These are phyloP conservation scores for Callimorpha dominula DNA, from an alignment of 2,888 invertebrate species.

Conservation along the genomic window DNA sequence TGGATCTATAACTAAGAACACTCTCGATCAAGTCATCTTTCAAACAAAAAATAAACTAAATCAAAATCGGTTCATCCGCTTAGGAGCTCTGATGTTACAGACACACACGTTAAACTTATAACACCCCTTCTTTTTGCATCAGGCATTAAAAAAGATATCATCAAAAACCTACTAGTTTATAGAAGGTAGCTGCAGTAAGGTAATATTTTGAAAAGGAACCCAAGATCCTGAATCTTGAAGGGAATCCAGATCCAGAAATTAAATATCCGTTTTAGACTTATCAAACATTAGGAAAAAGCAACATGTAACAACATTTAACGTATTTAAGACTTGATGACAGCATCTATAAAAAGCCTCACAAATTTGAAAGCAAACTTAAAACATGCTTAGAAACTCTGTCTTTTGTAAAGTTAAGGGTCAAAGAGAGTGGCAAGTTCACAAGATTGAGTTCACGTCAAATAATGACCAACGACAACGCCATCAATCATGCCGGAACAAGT, in stretches of 20 bases:
- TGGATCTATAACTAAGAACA: too few species aligned
- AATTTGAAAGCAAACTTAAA: background rate
- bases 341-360: background rate
- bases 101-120: background rate
- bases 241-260: background rate
- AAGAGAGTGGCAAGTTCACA: slow-evolving; percentile 13
- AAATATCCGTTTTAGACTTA: background rate
- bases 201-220: background rate
- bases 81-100: background rate
- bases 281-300: background rate
- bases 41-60: background rate
- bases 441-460: slow-evolving; percentile 24
- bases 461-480: slow-evolving; percentile 21
- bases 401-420: slow-evolving; percentile 6
- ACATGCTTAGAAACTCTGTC: slow-evolving; percentile 1
- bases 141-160: too few species aligned
- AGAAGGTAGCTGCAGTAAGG: background rate
- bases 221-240: too few species aligned
- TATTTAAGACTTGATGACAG: background rate
- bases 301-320: background rate
- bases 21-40: background rate
- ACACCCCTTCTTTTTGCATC: too few species aligned
- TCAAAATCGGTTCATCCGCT: background rate
- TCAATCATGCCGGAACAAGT: slow-evolving; percentile 14
- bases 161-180: background rate